These are phyloP conservation scores for Acronicta leporina DNA, from an alignment of 2,888 invertebrate species.

Conservation along the genomic window DNA sequence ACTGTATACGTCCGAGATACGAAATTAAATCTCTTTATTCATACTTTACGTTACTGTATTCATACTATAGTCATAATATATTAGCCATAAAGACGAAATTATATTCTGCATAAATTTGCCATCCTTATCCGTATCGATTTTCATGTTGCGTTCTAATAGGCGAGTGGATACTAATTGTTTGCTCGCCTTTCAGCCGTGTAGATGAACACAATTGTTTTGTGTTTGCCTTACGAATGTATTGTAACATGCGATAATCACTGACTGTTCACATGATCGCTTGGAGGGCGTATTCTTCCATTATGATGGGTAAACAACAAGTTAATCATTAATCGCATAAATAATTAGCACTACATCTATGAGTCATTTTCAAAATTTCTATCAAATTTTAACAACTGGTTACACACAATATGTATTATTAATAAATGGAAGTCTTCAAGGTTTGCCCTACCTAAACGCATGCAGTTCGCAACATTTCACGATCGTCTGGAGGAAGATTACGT, in stretches of 20 bases:
- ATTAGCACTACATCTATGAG: too few species aligned
- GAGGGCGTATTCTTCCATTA: background rate
- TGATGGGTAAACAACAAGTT: too few species aligned
- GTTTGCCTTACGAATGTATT: background rate
- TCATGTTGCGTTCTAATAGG: background rate
- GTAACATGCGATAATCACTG: background rate
- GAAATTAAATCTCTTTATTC: conserved; percentile 13
- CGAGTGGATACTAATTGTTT: background rate
- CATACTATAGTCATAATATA: background rate
- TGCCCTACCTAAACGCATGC: conserved; percentile 11
- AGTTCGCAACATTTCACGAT: conserved; percentile 27
- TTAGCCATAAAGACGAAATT: conserved; percentile 33
- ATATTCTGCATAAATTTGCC: conserved; percentile 19
- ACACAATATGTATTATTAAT: background rate
- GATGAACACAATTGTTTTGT: background rate
- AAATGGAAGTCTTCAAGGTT: conserved; percentile 6
- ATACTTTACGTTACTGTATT: background rate
- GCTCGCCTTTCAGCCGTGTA: background rate
- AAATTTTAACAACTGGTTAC: background rate
- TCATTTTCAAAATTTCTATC: background rate
- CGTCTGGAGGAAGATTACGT: conserved; percentile 24
- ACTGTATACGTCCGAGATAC: conserved; percentile 19
- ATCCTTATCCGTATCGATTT: conserved; percentile 23
- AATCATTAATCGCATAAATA: too few species aligned
- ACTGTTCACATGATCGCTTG: background rate